phyloP scores from a whole-genome alignment of 2,888 invertebrate species.

The Rhagonycha fulva region DNA sequence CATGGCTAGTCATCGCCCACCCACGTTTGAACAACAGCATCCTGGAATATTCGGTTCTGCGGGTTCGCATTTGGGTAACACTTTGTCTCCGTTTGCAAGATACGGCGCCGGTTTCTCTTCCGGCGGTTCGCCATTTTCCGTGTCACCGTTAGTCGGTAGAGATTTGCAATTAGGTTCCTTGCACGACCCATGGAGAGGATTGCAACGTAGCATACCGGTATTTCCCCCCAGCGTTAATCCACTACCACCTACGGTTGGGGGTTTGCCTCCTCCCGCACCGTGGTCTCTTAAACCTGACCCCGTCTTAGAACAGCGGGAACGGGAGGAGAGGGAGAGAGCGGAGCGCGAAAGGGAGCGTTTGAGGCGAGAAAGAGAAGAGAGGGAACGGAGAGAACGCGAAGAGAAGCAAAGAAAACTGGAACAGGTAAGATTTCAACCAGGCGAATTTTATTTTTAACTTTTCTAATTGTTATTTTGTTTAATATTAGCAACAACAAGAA shows the following conservation, averaged over 20 bases:
- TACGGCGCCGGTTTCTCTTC: conserved; percentile 65
- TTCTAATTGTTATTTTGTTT: conserved; percentile 12
- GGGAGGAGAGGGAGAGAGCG: conserved; percentile 66
- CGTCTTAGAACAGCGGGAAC: conserved; percentile 64
- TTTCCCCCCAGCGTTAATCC: conserved; percentile 58
- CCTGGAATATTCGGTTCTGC: conserved; percentile 66
- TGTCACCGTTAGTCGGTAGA: conserved; percentile 67
- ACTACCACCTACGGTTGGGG: conserved; percentile 56
- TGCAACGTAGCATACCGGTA: conserved; percentile 64
- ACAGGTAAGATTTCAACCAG: conserved; percentile 51
- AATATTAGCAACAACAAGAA: conserved; percentile 48
- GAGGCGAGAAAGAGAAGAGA: conserved; percentile 62
- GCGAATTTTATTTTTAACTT: background rate
- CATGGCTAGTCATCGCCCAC: conserved; percentile 59
- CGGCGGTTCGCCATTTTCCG: conserved; percentile 61
- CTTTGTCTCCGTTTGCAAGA: conserved; percentile 80
- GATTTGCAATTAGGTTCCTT: conserved; percentile 53
- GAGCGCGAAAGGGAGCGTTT: conserved; percentile 61
- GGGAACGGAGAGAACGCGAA: conserved; percentile 63
- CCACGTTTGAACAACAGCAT: conserved; percentile 66
- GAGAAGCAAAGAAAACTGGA: conserved; percentile 55
- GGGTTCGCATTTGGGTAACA: conserved; percentile 71
- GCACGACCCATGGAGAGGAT: conserved; percentile 73
- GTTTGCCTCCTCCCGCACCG: conserved; percentile 55
- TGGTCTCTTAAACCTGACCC: conserved; percentile 73